phyloP scores from a whole-genome alignment of 2,797 vertebrate genomes.

The Pseudomugil tenellus region DNA sequence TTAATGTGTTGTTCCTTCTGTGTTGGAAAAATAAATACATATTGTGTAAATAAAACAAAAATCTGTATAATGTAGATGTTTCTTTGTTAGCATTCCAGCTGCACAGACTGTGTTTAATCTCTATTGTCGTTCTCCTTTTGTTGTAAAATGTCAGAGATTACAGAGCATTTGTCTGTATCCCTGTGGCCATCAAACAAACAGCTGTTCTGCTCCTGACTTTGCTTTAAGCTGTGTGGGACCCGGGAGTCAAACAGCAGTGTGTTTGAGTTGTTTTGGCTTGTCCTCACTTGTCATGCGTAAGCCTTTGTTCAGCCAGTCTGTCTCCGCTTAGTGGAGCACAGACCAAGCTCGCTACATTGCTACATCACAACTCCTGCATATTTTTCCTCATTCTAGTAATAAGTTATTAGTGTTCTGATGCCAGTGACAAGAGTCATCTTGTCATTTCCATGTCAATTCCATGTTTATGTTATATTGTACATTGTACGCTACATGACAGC shows the following conservation, averaged over 20 bases:
- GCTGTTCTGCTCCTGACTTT: slow-evolving; percentile 39
- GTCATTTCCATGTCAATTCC: too few species aligned
- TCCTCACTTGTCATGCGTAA: slow-evolving; percentile 39
- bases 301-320: slow-evolving; percentile 33
- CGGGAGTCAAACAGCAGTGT: slow-evolving; percentile 39
- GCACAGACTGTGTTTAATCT: slow-evolving; percentile 7
- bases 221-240: slow-evolving; percentile 22
- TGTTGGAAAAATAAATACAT: too few species aligned
- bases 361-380: background rate
- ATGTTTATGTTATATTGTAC: background rate
- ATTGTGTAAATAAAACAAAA: too few species aligned
- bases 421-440: background rate
- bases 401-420: background rate
- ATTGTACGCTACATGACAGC: background rate
- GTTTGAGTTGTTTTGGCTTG: slow-evolving; percentile 35
- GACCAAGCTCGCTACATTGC: background rate
- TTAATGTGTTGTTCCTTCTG: too few species aligned
- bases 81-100: background rate
- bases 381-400: background rate
- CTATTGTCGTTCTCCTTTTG: slow-evolving; percentile 25
- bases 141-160: slow-evolving; percentile 37
- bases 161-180: slow-evolving; percentile 25
- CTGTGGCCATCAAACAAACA: slow-evolving; percentile 28
- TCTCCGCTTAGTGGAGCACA: slow-evolving; percentile 19
- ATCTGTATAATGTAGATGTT: background rate